These are phyloP conservation scores for Galaxea fascicularis DNA, from an alignment of 92 coral and sea anemone genomes.

Conservation along the genomic window DNA sequence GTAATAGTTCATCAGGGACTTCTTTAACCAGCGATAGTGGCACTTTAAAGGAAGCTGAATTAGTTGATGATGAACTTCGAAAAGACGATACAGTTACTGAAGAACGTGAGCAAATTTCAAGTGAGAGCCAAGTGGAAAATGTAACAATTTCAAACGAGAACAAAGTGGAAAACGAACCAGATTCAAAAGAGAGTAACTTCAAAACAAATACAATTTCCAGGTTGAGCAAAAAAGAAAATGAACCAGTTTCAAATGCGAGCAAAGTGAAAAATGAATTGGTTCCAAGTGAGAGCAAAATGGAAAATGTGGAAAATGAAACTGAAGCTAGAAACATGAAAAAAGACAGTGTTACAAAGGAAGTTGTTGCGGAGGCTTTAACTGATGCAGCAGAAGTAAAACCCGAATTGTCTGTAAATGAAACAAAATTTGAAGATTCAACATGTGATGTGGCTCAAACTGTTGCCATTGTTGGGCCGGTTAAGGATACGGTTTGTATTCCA, in stretches of 20 bases:
- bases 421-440: conserved; percentile 14
- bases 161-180: not conserved
- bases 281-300: not conserved
- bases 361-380: not conserved
- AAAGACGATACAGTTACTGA: not conserved
- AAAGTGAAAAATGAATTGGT: not conserved
- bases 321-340: not conserved
- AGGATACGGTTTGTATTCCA: not conserved
- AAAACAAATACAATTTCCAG: not conserved
- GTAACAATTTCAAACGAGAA: not conserved
- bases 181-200: not conserved
- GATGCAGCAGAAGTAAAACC: not conserved
- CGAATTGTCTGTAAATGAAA: not conserved
- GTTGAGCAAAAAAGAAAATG: not conserved
- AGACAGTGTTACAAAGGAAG: not conserved
- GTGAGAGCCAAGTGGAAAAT: not conserved
- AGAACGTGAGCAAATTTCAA: conserved; percentile 4
- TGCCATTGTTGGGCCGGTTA: not conserved
- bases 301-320: not conserved
- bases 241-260: not conserved
- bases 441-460: not conserved
- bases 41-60: conserved; percentile 24
- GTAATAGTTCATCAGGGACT: conserved; percentile 36
- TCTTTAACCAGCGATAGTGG: conserved; percentile 30
- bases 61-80: conserved; percentile 18